Percentiles rank a stretch among this genome's conserved stretches.
phyloP scores from a whole-genome alignment of 1,140 invertebrate species.

The Heterodera schachtii region DNA sequence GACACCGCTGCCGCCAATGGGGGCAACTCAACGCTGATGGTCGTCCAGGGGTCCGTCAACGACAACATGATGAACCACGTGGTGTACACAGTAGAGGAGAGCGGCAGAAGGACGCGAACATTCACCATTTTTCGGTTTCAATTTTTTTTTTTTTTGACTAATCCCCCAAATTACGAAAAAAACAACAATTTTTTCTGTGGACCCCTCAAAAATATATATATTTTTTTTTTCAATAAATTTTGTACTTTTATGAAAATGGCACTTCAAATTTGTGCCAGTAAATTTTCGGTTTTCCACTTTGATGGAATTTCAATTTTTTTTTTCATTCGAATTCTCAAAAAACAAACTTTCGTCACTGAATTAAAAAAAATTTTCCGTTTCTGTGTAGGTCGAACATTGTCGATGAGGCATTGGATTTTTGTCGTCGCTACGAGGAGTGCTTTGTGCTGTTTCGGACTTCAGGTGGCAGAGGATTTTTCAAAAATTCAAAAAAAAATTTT shows the following conservation, averaged over 20 bases:
- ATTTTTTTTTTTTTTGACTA: too few species aligned
- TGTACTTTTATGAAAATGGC: too few species aligned
- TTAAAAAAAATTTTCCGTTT: too few species aligned
- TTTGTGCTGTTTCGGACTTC: constrained; percentile 42
- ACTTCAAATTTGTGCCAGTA: too few species aligned
- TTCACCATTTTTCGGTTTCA: constrained; percentile 24
- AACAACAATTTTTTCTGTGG: too few species aligned
- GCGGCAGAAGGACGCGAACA: neutral
- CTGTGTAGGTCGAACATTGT: neutral
- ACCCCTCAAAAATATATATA: too few species aligned
- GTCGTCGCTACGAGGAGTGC: constrained; percentile 53
- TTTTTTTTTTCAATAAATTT: too few species aligned
- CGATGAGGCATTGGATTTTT: constrained; percentile 52
- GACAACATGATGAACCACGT: constrained; percentile 18
- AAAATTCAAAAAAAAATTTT: neutral
- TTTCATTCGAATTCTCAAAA: too few species aligned
- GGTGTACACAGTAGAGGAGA: constrained; percentile 10
- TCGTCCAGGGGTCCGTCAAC: constrained; percentile 22
- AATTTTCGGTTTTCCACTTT: too few species aligned
- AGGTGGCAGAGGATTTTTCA: constrained; percentile 26
- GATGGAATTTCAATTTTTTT: neutral
- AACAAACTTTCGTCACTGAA: too few species aligned
- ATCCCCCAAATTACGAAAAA: too few species aligned
- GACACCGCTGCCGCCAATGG: too few species aligned
- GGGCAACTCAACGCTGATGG: neutral